Percentiles rank a stretch among this genome's conserved stretches.
Conservation (phyloP, 2,113 vertebrate species). For the Mobula birostris region DNA sequence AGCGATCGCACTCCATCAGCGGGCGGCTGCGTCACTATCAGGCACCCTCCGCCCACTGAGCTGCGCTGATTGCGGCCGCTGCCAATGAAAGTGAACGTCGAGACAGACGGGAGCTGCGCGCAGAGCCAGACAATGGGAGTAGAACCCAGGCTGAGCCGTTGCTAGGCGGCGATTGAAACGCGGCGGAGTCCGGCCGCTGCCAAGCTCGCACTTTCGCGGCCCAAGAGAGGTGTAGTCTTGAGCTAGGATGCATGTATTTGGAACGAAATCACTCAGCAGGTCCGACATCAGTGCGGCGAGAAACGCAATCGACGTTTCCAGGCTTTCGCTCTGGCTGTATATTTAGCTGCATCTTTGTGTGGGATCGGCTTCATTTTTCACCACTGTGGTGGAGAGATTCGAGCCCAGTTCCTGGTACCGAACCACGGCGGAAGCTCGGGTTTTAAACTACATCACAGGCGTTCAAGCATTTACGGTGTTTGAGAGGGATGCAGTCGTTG, state of each 20-base stretch:
- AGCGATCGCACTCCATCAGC: background rate
- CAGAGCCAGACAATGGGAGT: background rate
- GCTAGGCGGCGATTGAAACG: background rate
- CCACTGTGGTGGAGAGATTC: no score
- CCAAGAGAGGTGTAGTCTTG: no score
- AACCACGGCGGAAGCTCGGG: background rate
- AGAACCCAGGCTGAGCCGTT: background rate
- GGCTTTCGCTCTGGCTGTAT: no score
- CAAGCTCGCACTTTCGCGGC: no score
- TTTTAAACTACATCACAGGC: background rate
- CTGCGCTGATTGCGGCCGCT: background rate
- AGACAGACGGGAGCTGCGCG: background rate
- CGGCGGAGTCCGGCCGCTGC: background rate
- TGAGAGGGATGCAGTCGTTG: background rate
- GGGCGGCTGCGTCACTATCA: background rate
- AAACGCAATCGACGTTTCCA: no score
- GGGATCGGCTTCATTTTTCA: no score
- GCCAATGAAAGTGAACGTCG: background rate
- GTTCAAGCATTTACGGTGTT: background rate
- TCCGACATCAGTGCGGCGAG: no score
- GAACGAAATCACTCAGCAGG: no score
- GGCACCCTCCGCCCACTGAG: background rate
- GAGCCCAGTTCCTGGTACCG: background rate
- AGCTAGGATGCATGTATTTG: no score
- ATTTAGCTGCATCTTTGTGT: no score